Evolutionary conservation across 1,140 invertebrate species (phyloP).

Genomic region (Zaprionus ornatus): DNA sequence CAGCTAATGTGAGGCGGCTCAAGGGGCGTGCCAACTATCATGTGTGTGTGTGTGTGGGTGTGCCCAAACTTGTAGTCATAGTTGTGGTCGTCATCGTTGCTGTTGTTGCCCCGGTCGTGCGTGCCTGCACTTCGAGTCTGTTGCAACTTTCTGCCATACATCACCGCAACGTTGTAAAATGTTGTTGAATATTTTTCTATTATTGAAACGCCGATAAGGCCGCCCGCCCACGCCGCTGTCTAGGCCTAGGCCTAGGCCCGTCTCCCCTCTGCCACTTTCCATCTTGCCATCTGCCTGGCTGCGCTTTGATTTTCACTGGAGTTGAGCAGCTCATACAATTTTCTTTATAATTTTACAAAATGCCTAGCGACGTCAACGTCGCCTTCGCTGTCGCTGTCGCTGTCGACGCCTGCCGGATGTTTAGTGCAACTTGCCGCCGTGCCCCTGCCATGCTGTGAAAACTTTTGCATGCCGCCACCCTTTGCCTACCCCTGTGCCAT

Average conservation of each 20-base stretch:
- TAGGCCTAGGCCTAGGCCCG: background rate
- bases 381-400: constrained; percentile 37
- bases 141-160: constrained; percentile 57
- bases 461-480: constrained; percentile 10
- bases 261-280: background rate
- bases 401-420: constrained; percentile 61
- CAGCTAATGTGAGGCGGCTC: constrained; percentile 33
- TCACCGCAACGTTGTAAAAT: constrained; percentile 74
- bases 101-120: constrained; percentile 38
- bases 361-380: constrained; percentile 59
- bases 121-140: constrained; percentile 45
- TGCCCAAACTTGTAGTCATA: constrained; percentile 24
- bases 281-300: background rate
- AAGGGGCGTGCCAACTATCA: constrained; percentile 28
- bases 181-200: constrained; percentile 75
- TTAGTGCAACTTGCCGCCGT: constrained; percentile 56
- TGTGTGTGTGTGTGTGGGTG: constrained; percentile 29
- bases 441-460: background rate
- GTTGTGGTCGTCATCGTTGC: background rate
- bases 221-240: background rate
- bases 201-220: constrained; percentile 43
- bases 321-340: constrained; percentile 32
- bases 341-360: constrained; percentile 61
- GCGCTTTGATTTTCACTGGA: constrained; percentile 18
- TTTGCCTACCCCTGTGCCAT: background rate